Percentiles rank a stretch among this genome's conserved stretches.
Evolutionary conservation across 2,113 vertebrate genomes (phyloP).

Genomic region (Cranoglanis bouderius): DNA sequence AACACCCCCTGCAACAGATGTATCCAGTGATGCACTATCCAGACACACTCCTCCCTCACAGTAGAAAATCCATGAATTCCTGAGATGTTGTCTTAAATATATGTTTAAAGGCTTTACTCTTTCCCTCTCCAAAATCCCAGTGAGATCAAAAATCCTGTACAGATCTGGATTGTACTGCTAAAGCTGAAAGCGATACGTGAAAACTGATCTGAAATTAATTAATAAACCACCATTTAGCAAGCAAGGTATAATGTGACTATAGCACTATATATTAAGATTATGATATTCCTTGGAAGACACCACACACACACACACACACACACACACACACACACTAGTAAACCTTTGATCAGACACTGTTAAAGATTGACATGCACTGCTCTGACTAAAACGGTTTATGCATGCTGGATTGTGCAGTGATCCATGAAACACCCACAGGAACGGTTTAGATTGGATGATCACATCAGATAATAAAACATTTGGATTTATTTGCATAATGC

Average conservation of each 20-base stretch:
- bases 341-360: not conserved
- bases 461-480: not conserved
- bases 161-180: not conserved
- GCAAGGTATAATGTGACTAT: not conserved
- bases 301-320: no score
- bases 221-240: not conserved
- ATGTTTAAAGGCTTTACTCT: not conserved
- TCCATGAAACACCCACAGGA: not conserved
- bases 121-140: not conserved
- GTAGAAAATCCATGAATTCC: constrained; percentile 58
- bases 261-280: not conserved
- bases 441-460: not conserved
- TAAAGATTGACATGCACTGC: not conserved
- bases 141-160: not conserved
- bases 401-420: no score
- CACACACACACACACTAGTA: not conserved
- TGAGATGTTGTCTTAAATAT: constrained; percentile 55
- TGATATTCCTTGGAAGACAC: not conserved
- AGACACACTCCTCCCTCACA: constrained; percentile 10
- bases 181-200: not conserved
- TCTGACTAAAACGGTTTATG: not conserved
- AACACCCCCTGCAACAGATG: not conserved
- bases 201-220: not conserved
- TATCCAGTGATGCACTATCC: constrained; percentile 2
- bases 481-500: not conserved